Evolutionary conservation across 1,140 invertebrate genomes (phyloP), one percentile per base, ranked within the genome.

Genomic region (Drosophila kurseongensis): DNA sequence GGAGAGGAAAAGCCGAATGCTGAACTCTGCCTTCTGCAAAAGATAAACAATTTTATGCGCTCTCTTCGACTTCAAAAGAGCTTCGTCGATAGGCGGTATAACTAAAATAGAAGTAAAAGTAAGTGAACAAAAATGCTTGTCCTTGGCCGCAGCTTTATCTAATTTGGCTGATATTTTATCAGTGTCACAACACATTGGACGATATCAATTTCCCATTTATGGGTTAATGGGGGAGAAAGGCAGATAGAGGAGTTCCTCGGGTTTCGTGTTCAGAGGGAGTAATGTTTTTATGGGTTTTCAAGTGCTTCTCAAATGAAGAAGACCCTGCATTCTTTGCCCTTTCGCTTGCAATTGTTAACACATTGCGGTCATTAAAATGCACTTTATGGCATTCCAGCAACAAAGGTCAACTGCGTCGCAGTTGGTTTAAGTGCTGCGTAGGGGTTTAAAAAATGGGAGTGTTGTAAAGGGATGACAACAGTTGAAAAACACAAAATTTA

Each of bases 111-210:
- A 48, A n/a, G 27, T 51, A 66, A 65, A 50, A 69, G 45, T 68
- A 58, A 18, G 60, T 63, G 52, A 18, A 76, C 61, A 72, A 47
- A 40, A 40, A 47, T 58, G 58, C 32, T 45, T 55, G 38, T 41
- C 56, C 57, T 56, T 65, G 47, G 47, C 44, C 50, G 29, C 38
- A 18, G 48, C 48, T 40, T 82, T 78, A 78, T 83, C 63, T 73
- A 83, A 83, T 79, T 78, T 69, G 35, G 48, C 41, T 65, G 38
- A 51, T 58, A 71, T 66, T 69, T 65, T 67, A 75, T 75, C 56
- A 67, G 60, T 61, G 38, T 66, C 81, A 57, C 62, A 74, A 60
- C 68, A 68, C 50, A 55, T 56, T 60, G 55, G 32, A 29, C 40
- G 13, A 69, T 78, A 83, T 83, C 62, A 65, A 81, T 83, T 83